Percentiles rank a stretch among this genome's conserved stretches.
These are phyloP conservation scores for Homarus americanus DNA, from an alignment of 1,140 invertebrate species.

Conservation along the genomic window DNA sequence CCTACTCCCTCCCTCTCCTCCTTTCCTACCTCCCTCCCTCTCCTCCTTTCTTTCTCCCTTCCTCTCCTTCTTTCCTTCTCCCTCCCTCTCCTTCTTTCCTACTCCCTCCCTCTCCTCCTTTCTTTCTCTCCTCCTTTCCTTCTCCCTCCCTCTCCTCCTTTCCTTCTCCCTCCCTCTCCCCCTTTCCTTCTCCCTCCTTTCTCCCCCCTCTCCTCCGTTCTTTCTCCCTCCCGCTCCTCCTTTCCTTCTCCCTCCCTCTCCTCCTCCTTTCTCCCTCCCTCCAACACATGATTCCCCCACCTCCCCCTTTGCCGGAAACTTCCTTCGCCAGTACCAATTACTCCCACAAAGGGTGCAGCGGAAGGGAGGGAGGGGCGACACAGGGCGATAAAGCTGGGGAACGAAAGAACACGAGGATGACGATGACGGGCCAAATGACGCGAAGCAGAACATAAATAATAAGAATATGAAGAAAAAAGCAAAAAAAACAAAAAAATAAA, in stretches of 20 bases:
- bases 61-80: background rate
- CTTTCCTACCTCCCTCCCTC: background rate
- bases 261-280: background rate
- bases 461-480: background rate
- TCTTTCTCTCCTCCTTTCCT: background rate
- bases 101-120: no score
- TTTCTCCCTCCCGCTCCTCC: background rate
- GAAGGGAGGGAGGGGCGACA: slow-evolving; percentile 32
- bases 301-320: slow-evolving; percentile 17
- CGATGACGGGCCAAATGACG: background rate
- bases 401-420: background rate
- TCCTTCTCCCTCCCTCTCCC: slow-evolving; percentile 10
- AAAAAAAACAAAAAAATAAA: background rate
- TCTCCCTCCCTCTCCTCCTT: background rate
- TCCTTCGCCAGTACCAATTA: slow-evolving; percentile 42
- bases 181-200: background rate
- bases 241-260: background rate
- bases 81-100: background rate
- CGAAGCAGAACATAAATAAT: background rate
- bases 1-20: background rate
- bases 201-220: background rate
- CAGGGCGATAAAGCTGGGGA: slow-evolving; percentile 8
- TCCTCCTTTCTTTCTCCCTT: background rate
- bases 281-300: background rate
- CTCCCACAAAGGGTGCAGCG: slow-evolving; percentile 27